A percentile compares a stretch with the other conserved stretches of the same genome.
Evolutionary conservation across 2,113 vertebrate genomes (phyloP).

Genomic region (Nansenia antarctica): DNA sequence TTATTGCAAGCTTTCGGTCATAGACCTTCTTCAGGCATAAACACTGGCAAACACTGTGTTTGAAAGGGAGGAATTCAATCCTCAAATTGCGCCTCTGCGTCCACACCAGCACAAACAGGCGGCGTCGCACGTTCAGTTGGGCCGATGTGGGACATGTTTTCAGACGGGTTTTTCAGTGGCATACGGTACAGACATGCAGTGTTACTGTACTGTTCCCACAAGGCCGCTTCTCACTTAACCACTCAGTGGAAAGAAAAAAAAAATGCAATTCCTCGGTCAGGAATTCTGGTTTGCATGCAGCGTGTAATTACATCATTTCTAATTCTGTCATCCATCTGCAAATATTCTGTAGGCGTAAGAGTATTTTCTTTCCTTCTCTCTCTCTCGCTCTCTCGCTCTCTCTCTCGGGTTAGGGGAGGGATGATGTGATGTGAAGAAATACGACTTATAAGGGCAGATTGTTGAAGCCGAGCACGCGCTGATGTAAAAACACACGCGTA

Average conservation of each 20-base stretch:
- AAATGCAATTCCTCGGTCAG: not conserved
- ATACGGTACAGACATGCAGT: too few relatives aligned
- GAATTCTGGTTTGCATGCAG: constrained; percentile 18
- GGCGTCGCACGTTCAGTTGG: not conserved
- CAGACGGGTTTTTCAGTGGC: not conserved
- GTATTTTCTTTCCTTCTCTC: not conserved
- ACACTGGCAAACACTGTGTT: too few relatives aligned
- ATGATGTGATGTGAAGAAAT: not conserved
- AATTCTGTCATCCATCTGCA: constrained; percentile 9
- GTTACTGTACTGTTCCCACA: not conserved
- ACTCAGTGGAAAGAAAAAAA: constrained; percentile 6
- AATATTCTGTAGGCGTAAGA: constrained; percentile 15
- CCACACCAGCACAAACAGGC: not conserved
- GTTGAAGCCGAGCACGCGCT: too few relatives aligned
- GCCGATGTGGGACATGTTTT: too few relatives aligned
- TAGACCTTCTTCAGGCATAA: too few relatives aligned
- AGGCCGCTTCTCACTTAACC: not conserved
- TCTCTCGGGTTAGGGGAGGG: not conserved
- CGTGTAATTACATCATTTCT: constrained; percentile 30
- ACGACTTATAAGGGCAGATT: not conserved
- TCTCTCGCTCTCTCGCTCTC: not conserved
- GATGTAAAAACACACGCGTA: too few relatives aligned
- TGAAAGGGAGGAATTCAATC: not conserved
- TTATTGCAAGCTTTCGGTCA: too few relatives aligned
- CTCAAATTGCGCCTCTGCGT: not conserved